Percentiles rank a stretch among this genome's conserved stretches.
phyloP scores from a whole-genome alignment of 1,140 invertebrate genomes.

The Chironomus tepperi region DNA sequence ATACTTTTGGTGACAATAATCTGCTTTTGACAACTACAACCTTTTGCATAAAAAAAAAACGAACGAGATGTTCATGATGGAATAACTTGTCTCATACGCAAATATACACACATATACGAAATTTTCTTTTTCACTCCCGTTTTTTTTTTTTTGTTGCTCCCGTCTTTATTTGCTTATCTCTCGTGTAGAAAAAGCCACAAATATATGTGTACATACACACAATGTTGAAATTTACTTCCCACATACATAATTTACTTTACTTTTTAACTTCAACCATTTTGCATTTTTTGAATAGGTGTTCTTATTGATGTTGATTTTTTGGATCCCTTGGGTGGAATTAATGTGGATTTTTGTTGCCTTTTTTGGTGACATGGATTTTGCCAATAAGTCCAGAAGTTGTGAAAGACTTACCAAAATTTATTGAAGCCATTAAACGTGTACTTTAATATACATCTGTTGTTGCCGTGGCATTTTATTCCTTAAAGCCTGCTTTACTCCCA shows the following conservation, averaged over 20 bases:
- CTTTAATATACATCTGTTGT: too few relatives aligned
- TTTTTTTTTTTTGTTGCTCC: neutral
- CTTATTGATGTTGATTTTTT: too few relatives aligned
- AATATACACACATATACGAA: neutral
- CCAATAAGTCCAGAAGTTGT: too few relatives aligned
- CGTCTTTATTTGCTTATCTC: neutral
- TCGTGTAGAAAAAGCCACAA: neutral
- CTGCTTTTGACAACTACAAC: constrained; percentile 19
- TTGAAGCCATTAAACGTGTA: too few relatives aligned
- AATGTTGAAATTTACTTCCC: neutral
- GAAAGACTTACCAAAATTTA: too few relatives aligned
- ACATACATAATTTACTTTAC: neutral
- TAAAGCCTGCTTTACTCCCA: too few relatives aligned
- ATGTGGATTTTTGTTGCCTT: too few relatives aligned
- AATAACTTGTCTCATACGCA: neutral
- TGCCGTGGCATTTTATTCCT: too few relatives aligned
- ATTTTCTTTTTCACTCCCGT: neutral
- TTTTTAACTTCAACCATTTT: neutral
- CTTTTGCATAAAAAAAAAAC: neutral
- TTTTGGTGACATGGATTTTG: too few relatives aligned
- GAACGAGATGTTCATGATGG: too few relatives aligned
- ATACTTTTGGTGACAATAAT: constrained; percentile 18
- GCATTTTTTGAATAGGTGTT: neutral
- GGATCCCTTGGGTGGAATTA: too few relatives aligned
- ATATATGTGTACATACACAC: neutral